These are phyloP conservation scores for Phanerotoma sp. DNA, from an alignment of 2,888 invertebrate species.

Conservation along the genomic window DNA sequence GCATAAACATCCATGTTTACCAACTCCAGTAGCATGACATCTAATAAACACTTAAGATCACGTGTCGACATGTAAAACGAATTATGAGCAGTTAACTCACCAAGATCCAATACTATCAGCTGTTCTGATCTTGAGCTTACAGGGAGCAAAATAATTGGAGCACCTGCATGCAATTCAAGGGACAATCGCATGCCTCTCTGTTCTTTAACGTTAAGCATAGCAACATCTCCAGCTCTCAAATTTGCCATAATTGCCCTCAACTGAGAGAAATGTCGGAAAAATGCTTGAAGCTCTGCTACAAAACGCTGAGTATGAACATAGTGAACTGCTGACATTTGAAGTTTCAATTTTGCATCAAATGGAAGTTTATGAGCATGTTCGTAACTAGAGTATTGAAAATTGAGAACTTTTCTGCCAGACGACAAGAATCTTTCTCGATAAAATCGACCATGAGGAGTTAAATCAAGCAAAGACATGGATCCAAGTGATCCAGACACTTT, in stretches of 20 bases:
- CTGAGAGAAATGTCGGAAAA: slow-evolving; percentile 82
- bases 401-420: slow-evolving; percentile 77
- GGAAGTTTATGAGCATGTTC: slow-evolving; percentile 42
- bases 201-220: slow-evolving; percentile 54
- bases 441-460: slow-evolving; percentile 75
- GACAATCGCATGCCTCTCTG: slow-evolving; percentile 60
- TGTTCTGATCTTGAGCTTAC: slow-evolving; percentile 77
- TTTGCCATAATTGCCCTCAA: slow-evolving; percentile 75
- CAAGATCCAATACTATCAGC: slow-evolving; percentile 79
- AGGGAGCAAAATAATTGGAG: slow-evolving; percentile 86
- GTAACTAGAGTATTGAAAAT: slow-evolving; percentile 71
- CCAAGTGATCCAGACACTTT: slow-evolving; percentile 75
- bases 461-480: slow-evolving; percentile 75
- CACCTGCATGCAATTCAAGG: slow-evolving; percentile 67
- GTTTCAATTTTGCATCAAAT: slow-evolving; percentile 69
- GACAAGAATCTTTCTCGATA: slow-evolving; percentile 84
- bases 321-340: slow-evolving; percentile 88
- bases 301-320: slow-evolving; percentile 95
- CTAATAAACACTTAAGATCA: slow-evolving; percentile 65
- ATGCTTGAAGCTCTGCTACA: slow-evolving; percentile 83
- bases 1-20: slow-evolving; percentile 77
- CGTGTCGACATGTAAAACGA: slow-evolving; percentile 69
- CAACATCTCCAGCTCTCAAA: slow-evolving; percentile 67
- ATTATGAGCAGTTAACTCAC: slow-evolving; percentile 76
- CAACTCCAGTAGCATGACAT: slow-evolving; percentile 73